phyloP scores from a whole-genome alignment of 2,113 vertebrate species.

The Paramisgurnus dabryanus region DNA sequence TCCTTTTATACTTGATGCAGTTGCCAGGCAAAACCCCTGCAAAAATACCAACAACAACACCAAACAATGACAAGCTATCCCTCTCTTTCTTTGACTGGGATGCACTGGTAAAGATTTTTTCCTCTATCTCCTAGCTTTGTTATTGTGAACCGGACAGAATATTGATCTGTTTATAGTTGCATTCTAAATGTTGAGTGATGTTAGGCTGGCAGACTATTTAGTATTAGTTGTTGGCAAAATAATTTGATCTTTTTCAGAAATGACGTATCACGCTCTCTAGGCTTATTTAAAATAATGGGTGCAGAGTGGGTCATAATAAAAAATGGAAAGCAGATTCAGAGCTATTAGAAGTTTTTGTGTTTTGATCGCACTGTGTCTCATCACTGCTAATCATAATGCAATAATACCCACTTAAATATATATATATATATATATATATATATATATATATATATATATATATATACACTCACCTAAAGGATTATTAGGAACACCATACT shows the following conservation, averaged over 20 bases:
- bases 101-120: slow-evolving; percentile 55
- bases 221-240: slow-evolving; percentile 63
- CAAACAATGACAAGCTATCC: slow-evolving; percentile 19
- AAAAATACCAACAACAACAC: slow-evolving; percentile 11
- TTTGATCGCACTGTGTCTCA: slow-evolving; percentile 14
- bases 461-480: too few relatives aligned
- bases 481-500: too few relatives aligned
- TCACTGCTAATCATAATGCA: slow-evolving; percentile 3
- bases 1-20: slow-evolving; percentile 58
- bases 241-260: slow-evolving; percentile 67
- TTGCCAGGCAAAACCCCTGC: neutral
- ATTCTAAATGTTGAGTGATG: slow-evolving; percentile 60
- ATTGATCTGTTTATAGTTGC: slow-evolving; percentile 74
- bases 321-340: slow-evolving; percentile 12
- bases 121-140: slow-evolving; percentile 35
- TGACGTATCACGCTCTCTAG: slow-evolving; percentile 53
- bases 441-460: too few relatives aligned
- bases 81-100: slow-evolving; percentile 27
- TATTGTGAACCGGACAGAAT: slow-evolving; percentile 56
- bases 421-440: too few relatives aligned
- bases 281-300: slow-evolving; percentile 70
- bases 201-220: slow-evolving; percentile 53
- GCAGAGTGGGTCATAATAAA: slow-evolving; percentile 45
- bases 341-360: slow-evolving; percentile 39
- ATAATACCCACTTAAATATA: neutral